These are phyloP conservation scores for Malthinus flaveolus DNA, from an alignment of 2,888 invertebrate species.

Conservation along the genomic window DNA sequence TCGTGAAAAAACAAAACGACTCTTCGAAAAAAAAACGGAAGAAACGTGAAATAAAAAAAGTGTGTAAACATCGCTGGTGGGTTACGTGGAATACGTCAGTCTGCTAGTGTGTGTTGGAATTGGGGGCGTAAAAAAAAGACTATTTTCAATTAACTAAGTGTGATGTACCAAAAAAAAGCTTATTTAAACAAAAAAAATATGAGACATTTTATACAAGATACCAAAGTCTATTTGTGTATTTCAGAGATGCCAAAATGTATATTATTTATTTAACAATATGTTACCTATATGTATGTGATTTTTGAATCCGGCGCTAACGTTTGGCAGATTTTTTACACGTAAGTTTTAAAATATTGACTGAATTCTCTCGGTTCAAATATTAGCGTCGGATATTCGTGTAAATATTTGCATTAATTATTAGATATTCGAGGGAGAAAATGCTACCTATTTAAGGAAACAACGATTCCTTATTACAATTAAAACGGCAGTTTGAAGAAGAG, in stretches of 20 bases:
- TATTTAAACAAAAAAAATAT: conserved; percentile 45
- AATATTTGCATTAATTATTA: conserved; percentile 43
- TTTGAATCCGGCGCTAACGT: conserved; percentile 41
- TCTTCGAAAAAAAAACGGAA: conserved; percentile 73
- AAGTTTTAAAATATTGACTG: conserved; percentile 46
- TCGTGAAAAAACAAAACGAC: conserved; percentile 78
- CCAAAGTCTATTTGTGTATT: conserved; percentile 69
- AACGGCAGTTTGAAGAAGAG: neutral
- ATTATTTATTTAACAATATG: conserved; percentile 57
- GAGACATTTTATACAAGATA: conserved; percentile 61
- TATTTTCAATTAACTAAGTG: conserved; percentile 55
- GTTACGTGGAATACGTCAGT: conserved; percentile 49
- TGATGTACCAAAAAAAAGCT: conserved; percentile 55
- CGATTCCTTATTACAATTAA: conserved; percentile 1
- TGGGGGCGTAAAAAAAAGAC: conserved; percentile 39
- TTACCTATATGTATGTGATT: conserved; percentile 56
- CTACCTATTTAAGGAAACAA: conserved; percentile 21
- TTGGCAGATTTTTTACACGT: conserved; percentile 29
- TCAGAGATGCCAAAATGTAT: conserved; percentile 64
- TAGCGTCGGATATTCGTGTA: conserved; percentile 41
- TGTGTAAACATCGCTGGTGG: conserved; percentile 48
- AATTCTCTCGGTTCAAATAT: conserved; percentile 41
- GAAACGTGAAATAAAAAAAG: conserved; percentile 61
- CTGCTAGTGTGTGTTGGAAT: conserved; percentile 28
- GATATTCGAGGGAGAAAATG: conserved; percentile 17